phyloP scores from a whole-genome alignment of 2,888 invertebrate species.

The Ceramica pisi region DNA sequence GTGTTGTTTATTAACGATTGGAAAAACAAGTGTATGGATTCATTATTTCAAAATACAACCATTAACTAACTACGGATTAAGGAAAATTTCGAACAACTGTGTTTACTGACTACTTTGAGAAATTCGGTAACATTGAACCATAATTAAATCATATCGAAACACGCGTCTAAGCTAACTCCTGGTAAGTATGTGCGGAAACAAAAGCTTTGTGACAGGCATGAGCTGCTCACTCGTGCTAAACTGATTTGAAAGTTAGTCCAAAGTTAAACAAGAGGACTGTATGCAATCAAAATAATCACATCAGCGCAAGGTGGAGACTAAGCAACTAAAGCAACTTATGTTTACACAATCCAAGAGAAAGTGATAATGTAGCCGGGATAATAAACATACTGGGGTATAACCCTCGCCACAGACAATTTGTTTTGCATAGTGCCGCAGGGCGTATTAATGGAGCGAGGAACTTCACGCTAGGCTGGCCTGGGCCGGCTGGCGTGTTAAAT shows the following conservation, averaged over 20 bases:
- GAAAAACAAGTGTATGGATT: constrained; percentile 16
- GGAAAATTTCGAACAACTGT: constrained; percentile 23
- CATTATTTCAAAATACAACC: constrained; percentile 24
- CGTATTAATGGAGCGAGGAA: constrained; percentile 80
- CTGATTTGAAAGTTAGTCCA: constrained; percentile 50
- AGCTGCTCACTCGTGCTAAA: constrained; percentile 41
- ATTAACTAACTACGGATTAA: constrained; percentile 35
- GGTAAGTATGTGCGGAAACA: constrained; percentile 42
- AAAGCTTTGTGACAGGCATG: constrained; percentile 50
- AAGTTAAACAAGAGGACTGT: constrained; percentile 38
- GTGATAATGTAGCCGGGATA: constrained; percentile 47
- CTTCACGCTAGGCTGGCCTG: constrained; percentile 78
- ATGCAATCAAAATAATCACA: constrained; percentile 34
- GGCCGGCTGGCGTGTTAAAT: constrained; percentile 76
- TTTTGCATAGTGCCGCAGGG: constrained; percentile 64
- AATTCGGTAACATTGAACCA: constrained; percentile 29
- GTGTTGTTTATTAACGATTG: constrained; percentile 17
- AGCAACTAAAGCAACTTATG: constrained; percentile 48
- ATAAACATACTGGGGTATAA: constrained; percentile 59
- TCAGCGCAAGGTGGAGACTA: constrained; percentile 33
- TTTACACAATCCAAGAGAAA: constrained; percentile 41
- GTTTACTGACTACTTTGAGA: constrained; percentile 23
- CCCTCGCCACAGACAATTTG: constrained; percentile 63
- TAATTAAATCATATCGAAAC: constrained; percentile 40
- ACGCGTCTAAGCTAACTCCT: constrained; percentile 48